These are phyloP conservation scores for Drosophila mimetica DNA, from an alignment of 2,888 invertebrate genomes.

Conservation along the genomic window DNA sequence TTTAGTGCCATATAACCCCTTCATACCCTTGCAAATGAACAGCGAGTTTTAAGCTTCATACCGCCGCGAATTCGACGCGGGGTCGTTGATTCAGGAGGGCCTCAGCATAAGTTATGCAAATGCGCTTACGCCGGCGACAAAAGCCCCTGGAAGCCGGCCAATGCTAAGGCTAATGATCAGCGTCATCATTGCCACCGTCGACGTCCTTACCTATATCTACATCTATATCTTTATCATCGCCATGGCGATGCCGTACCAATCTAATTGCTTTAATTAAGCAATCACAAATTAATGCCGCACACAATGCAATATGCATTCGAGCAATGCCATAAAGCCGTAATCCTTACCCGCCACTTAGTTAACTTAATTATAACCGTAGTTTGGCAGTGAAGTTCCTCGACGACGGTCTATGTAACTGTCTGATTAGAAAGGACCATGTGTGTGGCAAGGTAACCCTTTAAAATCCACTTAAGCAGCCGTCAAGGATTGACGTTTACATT, in stretches of 20 bases:
- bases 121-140: conserved; percentile 67
- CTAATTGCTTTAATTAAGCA: conserved; percentile 77
- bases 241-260: conserved; percentile 35
- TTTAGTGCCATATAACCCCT: conserved; percentile 1
- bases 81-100: conserved; percentile 11
- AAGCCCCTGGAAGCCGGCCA: conserved; percentile 52
- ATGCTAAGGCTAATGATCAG: conserved; percentile 36
- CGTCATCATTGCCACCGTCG: conserved; percentile 8
- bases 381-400: conserved; percentile 9
- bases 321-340: conserved; percentile 52
- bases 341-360: conserved; percentile 61
- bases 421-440: conserved; percentile 2
- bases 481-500: neutral
- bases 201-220: conserved; percentile 24
- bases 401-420: neutral
- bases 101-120: conserved; percentile 71
- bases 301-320: conserved; percentile 45
- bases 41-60: conserved; percentile 5
- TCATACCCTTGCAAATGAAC: conserved; percentile 10
- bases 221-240: conserved; percentile 16
- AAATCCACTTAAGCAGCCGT: conserved; percentile 5
- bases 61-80: neutral
- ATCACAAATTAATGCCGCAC: conserved; percentile 71
- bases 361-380: conserved; percentile 56
- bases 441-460: conserved; percentile 16